Evolutionary conservation across 2,888 invertebrate genomes (phyloP).

Genomic region (Enoplolaimus lenunculus): DNA sequence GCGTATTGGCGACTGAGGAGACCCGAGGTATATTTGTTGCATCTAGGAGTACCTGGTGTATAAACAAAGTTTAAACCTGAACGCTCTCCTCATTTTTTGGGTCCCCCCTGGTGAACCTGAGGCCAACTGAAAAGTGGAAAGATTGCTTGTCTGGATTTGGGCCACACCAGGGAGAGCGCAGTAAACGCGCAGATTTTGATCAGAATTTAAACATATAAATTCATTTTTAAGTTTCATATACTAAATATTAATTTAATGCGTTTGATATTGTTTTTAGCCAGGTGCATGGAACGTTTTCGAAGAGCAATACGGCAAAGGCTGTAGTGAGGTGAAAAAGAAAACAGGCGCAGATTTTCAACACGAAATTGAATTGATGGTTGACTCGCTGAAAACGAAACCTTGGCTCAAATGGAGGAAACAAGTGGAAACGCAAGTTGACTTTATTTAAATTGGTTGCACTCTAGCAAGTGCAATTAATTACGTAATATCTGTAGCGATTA

Average conservation of each 20-base stretch:
- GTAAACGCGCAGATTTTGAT: no score
- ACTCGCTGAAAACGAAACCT: constrained; percentile 48
- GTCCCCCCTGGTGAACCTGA: no score
- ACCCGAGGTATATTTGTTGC: constrained; percentile 56
- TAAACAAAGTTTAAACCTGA: no score
- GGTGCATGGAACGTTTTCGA: constrained; percentile 17
- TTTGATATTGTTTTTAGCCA: constrained; percentile 10
- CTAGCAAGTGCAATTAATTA: constrained; percentile 5
- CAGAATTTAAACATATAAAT: no score
- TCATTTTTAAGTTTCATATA: neutral
- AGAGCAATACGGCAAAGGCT: constrained; percentile 20
- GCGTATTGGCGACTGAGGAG: constrained; percentile 93
- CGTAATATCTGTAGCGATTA: no score
- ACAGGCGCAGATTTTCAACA: constrained; percentile 15
- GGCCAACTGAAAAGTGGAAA: no score
- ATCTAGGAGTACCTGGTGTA: no score
- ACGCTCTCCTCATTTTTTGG: no score
- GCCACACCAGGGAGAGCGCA: no score
- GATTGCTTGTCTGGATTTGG: no score
- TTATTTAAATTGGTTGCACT: neutral
- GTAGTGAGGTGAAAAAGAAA: constrained; percentile 5
- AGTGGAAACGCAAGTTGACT: constrained; percentile 54
- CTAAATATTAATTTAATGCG: neutral
- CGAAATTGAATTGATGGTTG: constrained; percentile 32
- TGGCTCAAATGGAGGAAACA: constrained; percentile 86